Evolutionary conservation across 1,140 invertebrate species (phyloP).

Genomic region (Littorina saxatilis): DNA sequence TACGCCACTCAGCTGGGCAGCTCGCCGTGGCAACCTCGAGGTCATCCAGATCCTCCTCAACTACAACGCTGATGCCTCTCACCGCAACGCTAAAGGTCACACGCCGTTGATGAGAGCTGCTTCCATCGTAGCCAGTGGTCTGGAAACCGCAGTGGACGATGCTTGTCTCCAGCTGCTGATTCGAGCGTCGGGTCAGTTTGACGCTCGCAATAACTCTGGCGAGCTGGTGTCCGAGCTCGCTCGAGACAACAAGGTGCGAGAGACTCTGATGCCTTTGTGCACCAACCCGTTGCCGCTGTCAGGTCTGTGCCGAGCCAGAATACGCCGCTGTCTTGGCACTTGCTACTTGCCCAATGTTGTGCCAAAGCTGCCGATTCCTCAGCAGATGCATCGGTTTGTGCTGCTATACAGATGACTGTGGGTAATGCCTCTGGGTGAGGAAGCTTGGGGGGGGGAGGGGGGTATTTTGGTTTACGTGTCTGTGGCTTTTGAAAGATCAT

Average conservation of each 20-base stretch:
- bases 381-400: constrained; percentile 57
- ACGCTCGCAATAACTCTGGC: constrained; percentile 59
- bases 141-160: constrained; percentile 66
- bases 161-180: constrained; percentile 67
- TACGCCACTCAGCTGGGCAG: constrained; percentile 85
- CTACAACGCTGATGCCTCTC: constrained; percentile 78
- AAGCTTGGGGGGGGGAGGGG: no score
- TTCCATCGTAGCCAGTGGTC: constrained; percentile 59
- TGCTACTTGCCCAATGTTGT: constrained; percentile 65
- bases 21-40: constrained; percentile 88
- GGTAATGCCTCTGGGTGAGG: no score
- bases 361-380: constrained; percentile 62
- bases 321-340: constrained; percentile 60
- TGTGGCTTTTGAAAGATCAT: no score
- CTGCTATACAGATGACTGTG: constrained; percentile 44
- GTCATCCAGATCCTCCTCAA: constrained; percentile 91
- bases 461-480: no score
- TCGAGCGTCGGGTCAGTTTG: constrained; percentile 67
- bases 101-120: constrained; percentile 63
- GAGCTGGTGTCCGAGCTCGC: constrained; percentile 50
- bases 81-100: constrained; percentile 55
- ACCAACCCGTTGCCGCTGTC: constrained; percentile 55
- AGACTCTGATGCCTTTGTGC: constrained; percentile 60
- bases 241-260: constrained; percentile 61
- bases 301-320: constrained; percentile 54